Base-by-base conservation (phyloP, 2,113 vertebrate genomes). In the Lepus americanus region DNA sequence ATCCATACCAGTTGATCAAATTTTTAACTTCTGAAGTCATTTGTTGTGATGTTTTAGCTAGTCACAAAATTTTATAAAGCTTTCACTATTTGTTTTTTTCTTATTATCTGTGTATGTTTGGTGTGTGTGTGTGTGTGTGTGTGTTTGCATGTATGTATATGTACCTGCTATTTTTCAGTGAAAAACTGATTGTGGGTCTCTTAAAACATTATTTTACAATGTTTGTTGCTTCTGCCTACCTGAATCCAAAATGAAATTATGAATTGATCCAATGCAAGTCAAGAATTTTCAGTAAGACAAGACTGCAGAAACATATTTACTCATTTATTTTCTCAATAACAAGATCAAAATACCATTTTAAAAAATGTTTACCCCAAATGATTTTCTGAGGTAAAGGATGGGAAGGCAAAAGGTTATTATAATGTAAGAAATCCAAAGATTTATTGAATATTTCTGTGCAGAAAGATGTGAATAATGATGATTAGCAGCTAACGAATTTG, bases 161-260 rank as follows among this genome's bases (percentile, higher is more conserved):
- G 2, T 55, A 10, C 29, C 23, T 55, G 0, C 20, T 83, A 0
- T 73, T 95, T 94, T 89, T 94, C 29, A 55, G n/a, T 44, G 59
- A 29, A 81, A 95, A 95, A 63, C 36, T 86, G 22, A 23, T n/a
- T 79, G 3, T 87, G 51, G 44, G 51, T 83, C 9, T 73, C 91
- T 96, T 72, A 69, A 89, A 96, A 70, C 29, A 70, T 90, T 63
- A 31, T 87, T 84, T 95, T n/a, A 69, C 25, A 94, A 3, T 88
- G 20, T 90, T 70, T 87, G 69, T 31, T 95, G n/a, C 33, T 39
- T 92, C 23, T 82, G 2, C 6, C 55, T 95, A 53, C n/a, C 73
- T 88, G 94, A 82, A 80, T 90, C n/a, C 66, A 86, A 95, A 96
- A 59, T 90, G 76, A 89, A 89, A 88, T 86, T 90, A 63, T 49